Evolutionary conservation across 2,113 vertebrate genomes (phyloP), one percentile per base, ranked within the genome.

Genomic region (Dasypus novemcinctus): DNA sequence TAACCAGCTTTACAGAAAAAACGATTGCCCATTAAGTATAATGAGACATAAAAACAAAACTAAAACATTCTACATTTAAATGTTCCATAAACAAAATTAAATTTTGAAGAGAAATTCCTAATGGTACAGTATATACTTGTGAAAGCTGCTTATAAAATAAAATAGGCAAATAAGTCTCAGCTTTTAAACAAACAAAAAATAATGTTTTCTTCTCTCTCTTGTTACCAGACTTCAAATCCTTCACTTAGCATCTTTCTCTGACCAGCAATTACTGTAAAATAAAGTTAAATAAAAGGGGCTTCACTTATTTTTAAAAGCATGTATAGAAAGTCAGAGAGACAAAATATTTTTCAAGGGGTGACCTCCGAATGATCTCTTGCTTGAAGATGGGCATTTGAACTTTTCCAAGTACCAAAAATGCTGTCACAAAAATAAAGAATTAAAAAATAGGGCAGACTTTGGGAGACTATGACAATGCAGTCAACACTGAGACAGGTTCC

Each of bases 381-480:
- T 95, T 97, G 95, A 95, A 83, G 93, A 96, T 95, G 95, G 97
- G 96, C 68, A 96, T 97, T 96, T 74, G 91, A 96, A 96, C 82
- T 97, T 98, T 97, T 96, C 97, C 82, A 90, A 93, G 92, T 80
- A 96, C 80, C 59, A 90, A 96, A 97, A 97, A 95, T 91, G 93
- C 90, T 97, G 97, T 81, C 97, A 97, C 97, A 96, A 96, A 97
- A 95, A 97, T 93, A 97, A 95, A 97, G 93, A 94, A 94, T 95
- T 92, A 94, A 96, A 97, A 98, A 98, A 97, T 57, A 97, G 98
- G 98, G 96, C 97, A 97, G 97, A 96, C 87, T 96, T 96, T 94
- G 97, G 97, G 97, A 98, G 98, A 98, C 96, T 94, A 96, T 92
- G 97, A 96, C 92, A 97, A 98, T 96, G 98, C 96, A 98, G 98